Evolutionary conservation across 2,797 vertebrate genomes (phyloP).

Genomic region (Brachyalestes nurse): DNA sequence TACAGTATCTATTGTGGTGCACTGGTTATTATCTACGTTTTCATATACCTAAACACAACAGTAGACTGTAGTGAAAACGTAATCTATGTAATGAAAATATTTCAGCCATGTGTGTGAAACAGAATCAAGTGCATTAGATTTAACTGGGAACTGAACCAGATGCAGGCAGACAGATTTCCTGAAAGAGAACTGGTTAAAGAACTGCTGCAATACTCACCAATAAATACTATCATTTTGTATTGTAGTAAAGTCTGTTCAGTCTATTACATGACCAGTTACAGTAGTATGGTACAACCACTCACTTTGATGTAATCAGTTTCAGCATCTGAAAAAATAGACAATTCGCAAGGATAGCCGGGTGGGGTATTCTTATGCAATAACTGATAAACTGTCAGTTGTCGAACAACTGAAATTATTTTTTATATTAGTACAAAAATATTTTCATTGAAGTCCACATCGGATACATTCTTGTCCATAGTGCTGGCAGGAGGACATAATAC

Average conservation of each 20-base stretch:
- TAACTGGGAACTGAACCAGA: not conserved
- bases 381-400: too few relatives aligned
- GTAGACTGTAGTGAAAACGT: not conserved
- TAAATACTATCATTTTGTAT: not conserved
- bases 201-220: not conserved
- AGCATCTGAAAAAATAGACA: not conserved
- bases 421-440: not conserved
- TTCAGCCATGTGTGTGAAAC: too few relatives aligned
- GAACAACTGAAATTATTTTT: too few relatives aligned
- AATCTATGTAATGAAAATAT: too few relatives aligned
- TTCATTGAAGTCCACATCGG: not conserved
- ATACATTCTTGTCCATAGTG: not conserved
- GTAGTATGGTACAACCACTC: not conserved
- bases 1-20: not conserved
- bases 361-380: not conserved
- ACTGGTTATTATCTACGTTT: not conserved
- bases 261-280: not conserved
- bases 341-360: too few relatives aligned
- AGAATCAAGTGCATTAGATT: not conserved
- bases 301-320: not conserved
- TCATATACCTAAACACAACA: not conserved
- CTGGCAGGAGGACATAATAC: not conserved
- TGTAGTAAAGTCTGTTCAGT: not conserved
- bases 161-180: not conserved
- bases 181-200: not conserved